Base-by-base conservation (phyloP, 1,140 invertebrate genomes). In the Ditylenchus dipsaci region DNA sequence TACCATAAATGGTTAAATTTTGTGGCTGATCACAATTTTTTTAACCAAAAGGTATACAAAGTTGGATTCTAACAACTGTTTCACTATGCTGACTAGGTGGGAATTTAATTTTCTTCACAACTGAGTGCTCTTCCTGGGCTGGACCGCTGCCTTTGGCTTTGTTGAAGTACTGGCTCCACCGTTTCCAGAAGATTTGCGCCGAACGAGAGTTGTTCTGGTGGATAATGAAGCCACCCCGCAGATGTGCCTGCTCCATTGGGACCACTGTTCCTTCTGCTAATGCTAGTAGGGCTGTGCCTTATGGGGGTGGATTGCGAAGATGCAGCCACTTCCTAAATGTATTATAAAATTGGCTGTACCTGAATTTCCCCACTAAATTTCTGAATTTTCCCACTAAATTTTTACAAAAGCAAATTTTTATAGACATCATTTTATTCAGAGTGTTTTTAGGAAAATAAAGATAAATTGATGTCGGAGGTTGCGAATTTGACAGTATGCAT, bases 251-350 rank as follows among this genome's bases (percentile, higher is more conserved):
- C 61, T 30, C 7, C 65, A 57, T 23, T 57, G 63, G 23, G 62
- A 27, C 58, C 62, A 68, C 49, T 53, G 15, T 53, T 26, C 15
- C 49, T 53, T 53, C 49, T 53, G 53, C 58, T 29, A 47, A 60
- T 27, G 69, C n/a, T 27, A 9, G 58, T 38, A 7, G 63, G 59
- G 33, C 73, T 70, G 53, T 59, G 23, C n/a, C 72, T 63, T 0
- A 73, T 30, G 15, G 74, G 72, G 11, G 75, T 74, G 19, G 72
- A 74, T 33, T 76, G 73, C 7, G 68, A 73, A 8, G 74, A 72
- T 21, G 29, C 19, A 1, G 59, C 43, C 15, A 68, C 53, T 65
- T 74, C 72, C 71, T 73, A 1, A 11, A 42, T 58, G 1, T 69
- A 53, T 13, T 33, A 17, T 19, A 15, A 21, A 70, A 42, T 53